Conservation (phyloP, 2,113 vertebrate genomes). For the Corydoras maculifer region DNA sequence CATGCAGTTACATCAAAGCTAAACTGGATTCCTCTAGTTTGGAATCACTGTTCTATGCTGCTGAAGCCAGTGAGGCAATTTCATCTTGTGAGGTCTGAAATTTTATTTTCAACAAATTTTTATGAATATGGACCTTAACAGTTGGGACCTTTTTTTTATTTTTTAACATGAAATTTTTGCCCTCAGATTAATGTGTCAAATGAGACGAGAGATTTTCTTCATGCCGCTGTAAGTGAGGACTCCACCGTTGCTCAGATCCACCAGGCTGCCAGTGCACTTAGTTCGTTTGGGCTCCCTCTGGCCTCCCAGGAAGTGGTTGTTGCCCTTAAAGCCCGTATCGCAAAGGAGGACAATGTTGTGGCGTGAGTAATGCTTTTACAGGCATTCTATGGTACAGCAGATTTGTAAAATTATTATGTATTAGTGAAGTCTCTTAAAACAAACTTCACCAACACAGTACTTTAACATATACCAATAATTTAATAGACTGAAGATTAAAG, state of each 20-base stretch:
- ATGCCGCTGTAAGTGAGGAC: slow-evolving; percentile 89
- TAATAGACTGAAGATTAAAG: too few relatives aligned
- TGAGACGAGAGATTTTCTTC: slow-evolving; percentile 87
- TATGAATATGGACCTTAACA: not conserved
- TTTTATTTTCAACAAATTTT: not conserved
- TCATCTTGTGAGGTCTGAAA: slow-evolving; percentile 83
- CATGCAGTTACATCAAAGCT: slow-evolving; percentile 82
- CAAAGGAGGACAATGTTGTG: slow-evolving; percentile 90
- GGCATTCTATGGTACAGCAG: not conserved
- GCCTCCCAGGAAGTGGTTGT: slow-evolving; percentile 85
- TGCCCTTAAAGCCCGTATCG: slow-evolving; percentile 80
- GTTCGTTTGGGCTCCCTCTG: slow-evolving; percentile 81
- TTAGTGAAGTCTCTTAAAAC: too few relatives aligned
- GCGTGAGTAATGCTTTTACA: slow-evolving; percentile 69
- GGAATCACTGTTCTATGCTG: slow-evolving; percentile 88
- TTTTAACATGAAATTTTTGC: not conserved
- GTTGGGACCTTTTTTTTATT: not conserved
- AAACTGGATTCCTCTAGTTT: slow-evolving; percentile 78
- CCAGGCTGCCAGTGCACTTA: slow-evolving; percentile 82
- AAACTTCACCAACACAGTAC: too few relatives aligned
- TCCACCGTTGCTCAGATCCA: slow-evolving; percentile 86
- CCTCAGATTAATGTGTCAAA: slow-evolving; percentile 84
- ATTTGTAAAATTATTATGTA: too few relatives aligned
- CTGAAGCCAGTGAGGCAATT: slow-evolving; percentile 78
- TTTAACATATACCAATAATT: too few relatives aligned